Evolutionary conservation across 2,797 vertebrate species (phyloP), one percentile per base, ranked within the genome.

Genomic region (Artibeus lituratus): DNA sequence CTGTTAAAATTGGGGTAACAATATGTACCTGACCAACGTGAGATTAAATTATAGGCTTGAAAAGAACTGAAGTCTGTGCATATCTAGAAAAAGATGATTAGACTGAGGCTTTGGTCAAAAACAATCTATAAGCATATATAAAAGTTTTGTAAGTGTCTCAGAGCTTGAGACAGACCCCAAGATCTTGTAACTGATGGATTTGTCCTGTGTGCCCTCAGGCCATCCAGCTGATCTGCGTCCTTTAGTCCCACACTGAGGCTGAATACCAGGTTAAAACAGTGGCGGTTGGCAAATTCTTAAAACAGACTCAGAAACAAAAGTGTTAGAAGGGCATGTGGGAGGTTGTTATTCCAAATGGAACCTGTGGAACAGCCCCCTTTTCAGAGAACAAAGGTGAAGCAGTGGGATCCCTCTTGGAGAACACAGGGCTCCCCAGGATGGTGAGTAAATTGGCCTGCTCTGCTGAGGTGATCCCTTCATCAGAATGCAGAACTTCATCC

Each of bases 81-180:
- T 87, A 89, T 84, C 59, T 42, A 35, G 85, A 49, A 84, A 87
- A 94, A 88, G 62, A 73, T 26, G 37, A 70, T 91, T 73, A 87
- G 77, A 84, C 37, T 18, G 29, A 73, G 42, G 39, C 16, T 87
- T 78, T 90, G 51, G 51, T 72, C 26, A 73, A 51, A 95, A 87
- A 85, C 32, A 51, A 83, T 73, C 65, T 26, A 15, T 65, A 73
- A 49, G 24, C 5, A 3, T 87, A 29, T n/a, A 42, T 22, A 57
- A 87, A 86, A 90, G 53, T 22, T 39, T 74, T 37, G 0, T 62
- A 67, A 73, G 15, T 62, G 84, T 89, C 44, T 70, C 26, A 21
- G 72, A 7, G 0, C 32, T 51, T 51, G 49, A 51, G 49, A 90
- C 47, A 26, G 84, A 11, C 65, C 35, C 51, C 42, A 14, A 53